Conservation (phyloP, 2,797 vertebrate genomes). For the Mormyrus proboscirostris region DNA sequence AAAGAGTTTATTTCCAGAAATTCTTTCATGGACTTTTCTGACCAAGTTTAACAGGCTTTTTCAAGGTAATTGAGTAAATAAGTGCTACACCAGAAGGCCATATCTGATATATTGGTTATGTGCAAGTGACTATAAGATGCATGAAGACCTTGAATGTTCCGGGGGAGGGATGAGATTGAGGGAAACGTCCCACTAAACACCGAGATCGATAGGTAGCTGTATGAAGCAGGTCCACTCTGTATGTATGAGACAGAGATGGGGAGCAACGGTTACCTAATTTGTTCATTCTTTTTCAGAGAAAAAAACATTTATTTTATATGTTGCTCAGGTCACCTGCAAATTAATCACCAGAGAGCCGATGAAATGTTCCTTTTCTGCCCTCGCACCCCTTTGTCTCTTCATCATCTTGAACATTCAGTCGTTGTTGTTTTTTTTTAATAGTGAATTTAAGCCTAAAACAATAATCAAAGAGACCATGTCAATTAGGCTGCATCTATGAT, state of each 20-base stretch:
- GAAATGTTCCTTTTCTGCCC: background rate
- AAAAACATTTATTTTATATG: background rate
- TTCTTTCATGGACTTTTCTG: background rate
- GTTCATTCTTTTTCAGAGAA: background rate
- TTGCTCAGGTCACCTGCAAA: background rate
- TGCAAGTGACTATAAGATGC: background rate
- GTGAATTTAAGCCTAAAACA: background rate
- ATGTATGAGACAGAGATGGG: background rate
- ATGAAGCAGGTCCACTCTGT: background rate
- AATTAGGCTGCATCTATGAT: background rate
- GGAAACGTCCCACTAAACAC: background rate
- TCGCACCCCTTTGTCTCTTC: background rate
- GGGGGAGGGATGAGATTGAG: background rate
- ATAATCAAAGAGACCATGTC: background rate
- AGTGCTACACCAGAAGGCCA: background rate
- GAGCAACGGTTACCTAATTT: background rate
- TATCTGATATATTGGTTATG: background rate
- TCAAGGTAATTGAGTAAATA: background rate
- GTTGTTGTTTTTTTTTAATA: background rate
- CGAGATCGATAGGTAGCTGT: background rate
- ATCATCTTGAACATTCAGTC: background rate
- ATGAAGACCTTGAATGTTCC: background rate
- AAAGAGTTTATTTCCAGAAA: background rate
- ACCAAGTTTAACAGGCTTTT: background rate
- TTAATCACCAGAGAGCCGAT: background rate